A percentile compares a stretch with the other conserved stretches of the same genome.
phyloP scores from a whole-genome alignment of 1,140 invertebrate species.

The honey bee (Apis mellifera) region Amel_HAv3.1 CM009942.2:10436001-10436500 shows the following conservation, averaged over 20 bases:
- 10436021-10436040: too few relatives aligned
- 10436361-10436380: constrained; percentile 41
- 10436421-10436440: constrained; percentile 31
- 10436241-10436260: constrained; percentile 17
- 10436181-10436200: neutral
- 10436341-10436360: constrained; percentile 39
- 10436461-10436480: neutral
- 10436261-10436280: constrained; percentile 31
- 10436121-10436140: too few relatives aligned
- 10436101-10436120: neutral
- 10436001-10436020: neutral
- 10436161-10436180: neutral
- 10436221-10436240: constrained; percentile 47
- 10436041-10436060: too few relatives aligned
- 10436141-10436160: too few relatives aligned
- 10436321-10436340: constrained; percentile 1
- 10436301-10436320: constrained; percentile 43
- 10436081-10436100: neutral
- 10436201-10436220: neutral
- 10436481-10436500: too few relatives aligned
- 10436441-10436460: constrained; percentile 33
- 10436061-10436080: too few relatives aligned
- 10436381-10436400: constrained; percentile 25
- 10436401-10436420: constrained; percentile 43
- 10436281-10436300: constrained; percentile 40